Evolutionary conservation across 1,140 invertebrate genomes (phyloP), one percentile per base, ranked within the genome.

Genomic region (Cryptotermes secundus): DNA sequence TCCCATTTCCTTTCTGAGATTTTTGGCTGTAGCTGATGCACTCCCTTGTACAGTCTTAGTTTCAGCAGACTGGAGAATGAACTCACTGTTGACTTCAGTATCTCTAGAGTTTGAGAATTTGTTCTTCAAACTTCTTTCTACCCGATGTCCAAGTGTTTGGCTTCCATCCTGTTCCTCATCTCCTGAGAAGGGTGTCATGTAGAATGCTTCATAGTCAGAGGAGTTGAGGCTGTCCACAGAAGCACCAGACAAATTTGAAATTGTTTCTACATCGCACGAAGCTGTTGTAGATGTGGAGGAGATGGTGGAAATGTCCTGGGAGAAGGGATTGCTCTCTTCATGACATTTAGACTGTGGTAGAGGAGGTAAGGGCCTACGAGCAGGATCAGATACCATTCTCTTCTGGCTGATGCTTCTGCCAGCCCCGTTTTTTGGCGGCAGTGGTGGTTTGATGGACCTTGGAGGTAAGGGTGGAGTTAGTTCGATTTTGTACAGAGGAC

Each of bases 381-480:
- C 85, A 84, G 83, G 81, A 26, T 72, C 79, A 10, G 38, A 79
- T 49, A 34, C 42, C 53, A 24, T 49, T 38, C 45, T 49, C 45
- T 49, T 49, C 45, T 49, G 45, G 45, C 81, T 83, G 84, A 35
- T 85, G 82, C 91, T 93, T 92, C 92, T 93, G 92, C 91, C 91
- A 90, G 87, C 90, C 84, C 87, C 89, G 91, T 93, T 94, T 94
- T 94, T 94, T 93, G 92, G 89, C 86, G 90, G 89, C 84, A 90
- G 86, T 83, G 90, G 89, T 65, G 91, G 90, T 85, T 89, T 89
- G 34, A 80, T 79, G 42, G 36, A 86, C 84, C 87, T 83, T 26
- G 87, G 87, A 34, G 87, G 85, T 82, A 89, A 83, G 34, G 87
- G 87, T 31, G 87, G 87, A n/a, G 82, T 86, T 38, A 82, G 34